Evolutionary conservation across 2,888 invertebrate species (phyloP), one percentile per base, ranked within the genome.

Genomic region (Trachelus troglodyta): DNA sequence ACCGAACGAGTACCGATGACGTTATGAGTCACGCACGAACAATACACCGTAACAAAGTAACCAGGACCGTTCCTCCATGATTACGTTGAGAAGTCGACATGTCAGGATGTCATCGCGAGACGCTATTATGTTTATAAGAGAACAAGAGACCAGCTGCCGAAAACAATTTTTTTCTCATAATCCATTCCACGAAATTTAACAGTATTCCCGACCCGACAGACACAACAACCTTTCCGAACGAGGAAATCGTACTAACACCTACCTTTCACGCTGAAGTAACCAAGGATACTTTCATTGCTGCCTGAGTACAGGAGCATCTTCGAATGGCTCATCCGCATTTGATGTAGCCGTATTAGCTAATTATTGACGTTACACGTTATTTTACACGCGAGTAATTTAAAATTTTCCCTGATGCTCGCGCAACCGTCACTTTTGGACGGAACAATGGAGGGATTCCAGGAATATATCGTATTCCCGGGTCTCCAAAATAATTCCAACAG

Each of bases 261-360:
- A 90, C 90, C 89, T 90, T 85, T 86, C 77, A 80, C 83, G 69
- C 86, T 81, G 77, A 89, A 86, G 76, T 89, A 90, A 75, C 89
- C 88, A 74, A 90, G 86, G 82, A 90, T 89, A 80, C 90, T 90
- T 82, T 90, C 89, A 86, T 89, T 90, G 81, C 88, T 89, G 78
- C 89, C 88, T 76, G 89, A 89, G 78, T 87, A 84, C 69, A 87
- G 87, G 35, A 89, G 84, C 88, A 89, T 90, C 83, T 87, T 89
- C 81, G 83, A 80, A 69, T 74, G 69, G 69, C 33, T 69, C 12
- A 34, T 76, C 23, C 40, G 31, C 69, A 34, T 71, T 23, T 71
- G 31, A 56, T 23, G 0, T 6, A 56, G 40, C 6, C 23, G 40
- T 23, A 23, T 56, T 56, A 23, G 23, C 23, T 56, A 9, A 56